phyloP scores from a whole-genome alignment of 2,113 vertebrate species.

The Casuarius casuarius region DNA sequence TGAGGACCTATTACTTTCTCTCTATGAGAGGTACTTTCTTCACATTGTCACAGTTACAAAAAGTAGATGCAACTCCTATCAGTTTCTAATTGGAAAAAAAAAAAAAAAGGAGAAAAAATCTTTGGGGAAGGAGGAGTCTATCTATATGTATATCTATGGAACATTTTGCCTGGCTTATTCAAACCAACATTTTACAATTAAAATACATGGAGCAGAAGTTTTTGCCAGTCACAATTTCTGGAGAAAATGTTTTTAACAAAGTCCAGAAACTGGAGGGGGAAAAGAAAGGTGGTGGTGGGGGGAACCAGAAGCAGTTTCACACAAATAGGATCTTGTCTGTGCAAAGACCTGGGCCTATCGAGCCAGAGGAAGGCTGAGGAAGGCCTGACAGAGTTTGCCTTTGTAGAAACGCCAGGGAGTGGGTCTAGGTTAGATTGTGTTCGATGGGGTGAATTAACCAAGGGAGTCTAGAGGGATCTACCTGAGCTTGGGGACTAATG shows the following conservation, averaged over 20 bases:
- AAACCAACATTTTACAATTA: not conserved
- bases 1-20: not conserved
- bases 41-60: not conserved
- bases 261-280: not conserved
- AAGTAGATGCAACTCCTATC: not conserved
- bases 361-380: not conserved
- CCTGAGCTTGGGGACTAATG: not conserved
- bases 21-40: not conserved
- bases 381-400: not conserved
- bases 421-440: not conserved
- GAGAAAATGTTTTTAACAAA: not conserved
- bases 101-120: not conserved
- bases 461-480: not conserved
- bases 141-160: not conserved
- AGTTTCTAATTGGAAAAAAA: not conserved
- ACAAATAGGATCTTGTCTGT: not conserved
- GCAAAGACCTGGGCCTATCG: not conserved
- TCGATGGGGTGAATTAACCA: not conserved
- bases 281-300: not conserved
- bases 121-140: not conserved
- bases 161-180: not conserved
- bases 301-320: not conserved
- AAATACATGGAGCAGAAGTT: not conserved
- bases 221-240: not conserved
- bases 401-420: not conserved